Evolutionary conservation across 2,888 invertebrate species (phyloP), one percentile per base, ranked within the genome.

Genomic region (Drosophila neotestacea): DNA sequence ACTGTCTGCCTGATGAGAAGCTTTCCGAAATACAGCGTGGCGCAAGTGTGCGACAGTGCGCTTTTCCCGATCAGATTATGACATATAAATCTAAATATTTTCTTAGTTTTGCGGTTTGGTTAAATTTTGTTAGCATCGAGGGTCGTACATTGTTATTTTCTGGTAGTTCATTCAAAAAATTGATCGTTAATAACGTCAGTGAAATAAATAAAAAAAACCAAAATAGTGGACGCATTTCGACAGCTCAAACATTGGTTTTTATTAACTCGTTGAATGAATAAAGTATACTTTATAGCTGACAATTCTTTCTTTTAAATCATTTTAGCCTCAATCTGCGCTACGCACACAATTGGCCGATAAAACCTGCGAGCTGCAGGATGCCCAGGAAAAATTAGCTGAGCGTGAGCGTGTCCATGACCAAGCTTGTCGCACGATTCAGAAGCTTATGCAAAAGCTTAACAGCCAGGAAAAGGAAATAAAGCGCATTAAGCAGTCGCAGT

Each of bases 391-490:
- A 63, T 72, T 92, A 0, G 69, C 86, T 51, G 89, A 89, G 42
- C 90, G 89, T 10, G 88, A 88, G 3, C 79, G 85, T 36, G 84
- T 89, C 27, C 89, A 92, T 59, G 92, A 92, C 10, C 90, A 91
- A 64, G 91, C 91, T 2, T 91, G 90, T 39, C 89, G 91, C 61
- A 90, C 90, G 27, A 90, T 92, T 50, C 91, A 92, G 59, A 91
- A 91, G 58, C 70, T 92, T n/a, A 82, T 91, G 84, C 71, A 83
- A 28, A 88, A 83, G 70, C 79, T 91, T 39, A 91, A 89, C 71
- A 87, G 85, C 39, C 89, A 91, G 47, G 87, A 92, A 56, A 73
- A 79, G 41, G 91, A 92, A 81, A 88, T 91, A 11, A 85, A 86
- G 27, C 79, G 80, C 62, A 65, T 92, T 11, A 88, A 89, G 77